Base-by-base conservation (phyloP, 2,797 vertebrate species). In the Sebastolobus alascanus region DNA sequence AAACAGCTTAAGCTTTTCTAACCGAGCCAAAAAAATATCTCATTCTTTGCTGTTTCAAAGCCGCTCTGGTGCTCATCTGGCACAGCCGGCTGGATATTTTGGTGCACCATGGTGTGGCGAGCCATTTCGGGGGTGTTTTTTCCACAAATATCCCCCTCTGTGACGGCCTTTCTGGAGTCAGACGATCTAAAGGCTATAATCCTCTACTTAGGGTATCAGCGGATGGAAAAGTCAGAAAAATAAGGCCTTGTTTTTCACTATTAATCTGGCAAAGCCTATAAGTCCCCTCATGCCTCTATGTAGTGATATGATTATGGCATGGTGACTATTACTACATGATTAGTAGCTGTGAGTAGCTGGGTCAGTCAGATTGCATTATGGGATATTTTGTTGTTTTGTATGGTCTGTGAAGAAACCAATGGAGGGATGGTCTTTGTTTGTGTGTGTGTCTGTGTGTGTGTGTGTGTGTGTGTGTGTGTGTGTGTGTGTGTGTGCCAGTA, bases 251-350 rank as follows among this genome's bases (percentile, higher is more conserved):
- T 93, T 94, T 93, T 89, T 82, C 84, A 77, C 68, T 75, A 89
- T 90, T 94, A 93, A 92, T 94, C 93, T 93, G 83, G 75, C 8
- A 93, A 93, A 92, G 89, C 89, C 86, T 70, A n/a, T 90, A 90
- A 91, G 33, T 86, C 90, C 69, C 46, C 68, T 56, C 75, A 74
- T 87, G 82, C 65, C 56, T 85, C 73, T 75, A 64, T 82, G 64
- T 13, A 69, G 83, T 84, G 83, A 90, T 89, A 90, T 89, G 84
- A 90, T 89, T 86, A 80, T 68, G 27, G 82, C 70, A 84, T 71
- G 52, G 75, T 2, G 18, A 61, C 89, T 84, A 89, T 84, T 90
- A 83, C 43, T 50, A 60, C 61, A 63, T 82, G 82, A 89, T 91
- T 92, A 91, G 80, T 73, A 35, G 38, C 72, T 71, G 37, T 85